Base-by-base conservation (phyloP, 2,888 invertebrate species). In the Heliconius ismenius region DNA sequence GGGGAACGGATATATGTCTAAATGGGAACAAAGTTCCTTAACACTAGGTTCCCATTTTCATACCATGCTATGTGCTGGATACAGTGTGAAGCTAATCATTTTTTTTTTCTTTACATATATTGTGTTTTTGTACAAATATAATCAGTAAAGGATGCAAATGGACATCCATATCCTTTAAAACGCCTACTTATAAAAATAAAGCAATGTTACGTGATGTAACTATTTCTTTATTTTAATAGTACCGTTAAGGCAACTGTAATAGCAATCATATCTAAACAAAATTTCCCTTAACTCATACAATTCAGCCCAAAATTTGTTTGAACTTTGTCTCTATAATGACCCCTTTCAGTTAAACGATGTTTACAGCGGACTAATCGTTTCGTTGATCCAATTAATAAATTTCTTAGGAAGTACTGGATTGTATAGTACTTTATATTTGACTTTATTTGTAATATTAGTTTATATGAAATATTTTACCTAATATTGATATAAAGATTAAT, bases 361-460 rank as follows among this genome's bases (percentile, higher is more conserved):
- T 73, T 73, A 73, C 63, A 73, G 73, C 73, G 73, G 73, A 73
- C 62, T 62, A 62, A 73, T 73, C 73, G 73, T 10, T 73, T 62
- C 62, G 62, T 39, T 62, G 36, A 73, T 60, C 36, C 36, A 63
- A 73, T 73, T 63, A 73, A 63, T 73, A 43, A 73, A 39, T 13
- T 43, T 26, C 39, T 32, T 63, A 73, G 21, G 11, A 54, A 21
- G 1, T 63, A 26, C 62, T 62, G 26, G 24, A 43, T 63, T 62
- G 11, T 26, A 21, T 28, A 24, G 13, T 62, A 60, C 15, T 72
- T 24, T n/a, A 54, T 26, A 70, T 70, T 62, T 70, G 70, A 49
- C 58, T 70, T 58, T 70, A 54, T 32, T 11, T 6, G 2, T 70
- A 58, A 54, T 32, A 49, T 70, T 3, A 43, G 43, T 26, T 64